Percentiles rank a stretch among this genome's conserved stretches.
Evolutionary conservation across 2,797 vertebrate species (phyloP).

Genomic region (Cirrhinus molitorella): DNA sequence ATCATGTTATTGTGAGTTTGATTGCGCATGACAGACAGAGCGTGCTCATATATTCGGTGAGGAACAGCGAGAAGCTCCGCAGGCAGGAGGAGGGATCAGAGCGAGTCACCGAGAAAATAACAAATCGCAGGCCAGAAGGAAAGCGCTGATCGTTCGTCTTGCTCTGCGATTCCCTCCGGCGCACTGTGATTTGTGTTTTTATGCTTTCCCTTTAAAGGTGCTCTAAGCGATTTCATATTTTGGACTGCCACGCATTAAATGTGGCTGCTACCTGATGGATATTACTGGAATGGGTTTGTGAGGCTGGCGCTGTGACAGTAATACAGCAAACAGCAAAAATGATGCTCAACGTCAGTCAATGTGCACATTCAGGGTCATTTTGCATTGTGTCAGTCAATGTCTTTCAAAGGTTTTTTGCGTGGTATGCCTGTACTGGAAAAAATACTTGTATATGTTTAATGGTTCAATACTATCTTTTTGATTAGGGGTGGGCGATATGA

Average conservation of each 20-base stretch:
- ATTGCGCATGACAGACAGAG: not conserved
- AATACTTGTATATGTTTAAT: too few species aligned
- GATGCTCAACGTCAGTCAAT: too few species aligned
- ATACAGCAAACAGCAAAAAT: not conserved
- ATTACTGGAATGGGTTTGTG: not conserved
- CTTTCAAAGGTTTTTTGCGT: too few species aligned
- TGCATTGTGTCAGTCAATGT: too few species aligned
- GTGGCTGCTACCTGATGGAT: not conserved
- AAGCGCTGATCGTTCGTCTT: slow-evolving; percentile 5
- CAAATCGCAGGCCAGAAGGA: not conserved
- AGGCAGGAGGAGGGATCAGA: slow-evolving; percentile 7
- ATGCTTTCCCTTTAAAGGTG: not conserved
- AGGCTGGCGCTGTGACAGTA: not conserved
- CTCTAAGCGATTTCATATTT: slow-evolving; percentile 11
- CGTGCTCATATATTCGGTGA: not conserved
- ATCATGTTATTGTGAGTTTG: not conserved
- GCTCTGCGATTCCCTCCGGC: slow-evolving; percentile 5
- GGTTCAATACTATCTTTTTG: too few species aligned
- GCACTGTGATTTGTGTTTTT: not conserved
- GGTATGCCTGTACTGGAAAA: too few species aligned
- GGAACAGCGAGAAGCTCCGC: slow-evolving; percentile 21
- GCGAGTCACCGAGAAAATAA: not conserved
- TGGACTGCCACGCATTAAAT: not conserved
- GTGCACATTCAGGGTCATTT: too few species aligned
- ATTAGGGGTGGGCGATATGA: too few species aligned